Evolutionary conservation across 2,113 vertebrate genomes (phyloP), one percentile per base, ranked within the genome.

Genomic region (Cheirogaleus medius): DNA sequence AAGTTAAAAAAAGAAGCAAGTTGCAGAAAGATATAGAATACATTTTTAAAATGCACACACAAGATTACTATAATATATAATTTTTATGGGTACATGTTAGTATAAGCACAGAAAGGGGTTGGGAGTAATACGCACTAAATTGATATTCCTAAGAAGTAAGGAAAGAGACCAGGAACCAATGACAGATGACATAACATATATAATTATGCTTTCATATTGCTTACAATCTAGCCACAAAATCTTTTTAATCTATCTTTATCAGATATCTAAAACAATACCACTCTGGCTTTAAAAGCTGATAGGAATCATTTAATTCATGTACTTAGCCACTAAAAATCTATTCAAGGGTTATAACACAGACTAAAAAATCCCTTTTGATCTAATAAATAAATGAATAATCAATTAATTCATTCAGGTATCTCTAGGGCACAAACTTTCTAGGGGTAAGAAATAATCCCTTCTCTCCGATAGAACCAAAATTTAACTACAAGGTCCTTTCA

Each of bases 241-340:
- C 71, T 58, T 37, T 83, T 78, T 78, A 83, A 71, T 6, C 1
- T 66, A 44, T 69, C 47, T 77, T 71, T 68, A 77, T 84, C 71
- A 63, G 58, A 27, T 39, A 89, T 17, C 77, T 91, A 37, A 76
- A 90, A 77, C 32, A 90, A 73, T 64, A 44, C 29, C 77, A 90
- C 34, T 69, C 32, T 66, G 34, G 21, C 39, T 93, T 95, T 78
- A 84, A 63, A 95, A 83, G 37, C 11, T 77, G 39, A 63, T 39
- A 84, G 6, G 49, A 91, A 84, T 44, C 56, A 42, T n/a, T 82
- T 73, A 76, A 85, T 66, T 90, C 71, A 88, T 32, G 29, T 39
- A 92, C 47, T 47, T 47, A 69, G 25, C 60, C 77, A 81, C 47
- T 84, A 90, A 94, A 95, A 91, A 54, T 42, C 58, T 18, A 92